Evolutionary conservation across 1,140 invertebrate genomes (phyloP).

Genomic region (Drosophila funebris): DNA sequence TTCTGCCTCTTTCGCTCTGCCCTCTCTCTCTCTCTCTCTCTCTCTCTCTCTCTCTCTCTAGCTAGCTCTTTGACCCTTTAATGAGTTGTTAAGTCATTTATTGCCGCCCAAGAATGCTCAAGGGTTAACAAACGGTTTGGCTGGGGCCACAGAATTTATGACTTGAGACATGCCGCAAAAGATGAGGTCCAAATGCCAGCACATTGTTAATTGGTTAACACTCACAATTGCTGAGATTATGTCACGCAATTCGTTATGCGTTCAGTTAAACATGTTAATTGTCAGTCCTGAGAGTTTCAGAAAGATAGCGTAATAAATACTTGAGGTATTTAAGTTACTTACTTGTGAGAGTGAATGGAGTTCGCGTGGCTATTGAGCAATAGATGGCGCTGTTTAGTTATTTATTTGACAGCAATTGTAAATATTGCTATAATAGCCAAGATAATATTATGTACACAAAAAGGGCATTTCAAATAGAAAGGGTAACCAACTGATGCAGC

Average conservation of each 20-base stretch:
- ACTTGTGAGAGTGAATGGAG: no score
- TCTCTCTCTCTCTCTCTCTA: not conserved
- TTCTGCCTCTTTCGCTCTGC: not conserved
- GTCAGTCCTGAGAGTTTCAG: not conserved
- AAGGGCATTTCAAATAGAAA: no score
- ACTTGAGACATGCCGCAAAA: conserved; percentile 13
- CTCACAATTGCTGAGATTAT: not conserved
- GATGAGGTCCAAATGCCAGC: not conserved
- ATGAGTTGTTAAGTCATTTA: conserved; percentile 30
- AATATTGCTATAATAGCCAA: no score
- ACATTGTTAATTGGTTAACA: not conserved
- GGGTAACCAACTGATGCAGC: no score
- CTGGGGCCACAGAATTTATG: conserved; percentile 26
- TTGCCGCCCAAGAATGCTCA: conserved; percentile 24
- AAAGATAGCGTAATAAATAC: not conserved
- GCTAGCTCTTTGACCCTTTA: conserved; percentile 6
- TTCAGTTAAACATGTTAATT: not conserved
- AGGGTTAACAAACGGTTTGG: conserved; percentile 19
- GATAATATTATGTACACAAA: no score
- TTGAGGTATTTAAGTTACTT: not conserved
- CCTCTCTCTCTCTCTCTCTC: not conserved
- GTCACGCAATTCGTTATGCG: not conserved
- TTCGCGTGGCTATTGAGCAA: not conserved
- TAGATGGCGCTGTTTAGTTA: not conserved
- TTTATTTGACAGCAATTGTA: no score